Evolutionary conservation across 2,797 vertebrate species (phyloP), one percentile per base, ranked within the genome.

Genomic region (Sebastes iracundus): DNA sequence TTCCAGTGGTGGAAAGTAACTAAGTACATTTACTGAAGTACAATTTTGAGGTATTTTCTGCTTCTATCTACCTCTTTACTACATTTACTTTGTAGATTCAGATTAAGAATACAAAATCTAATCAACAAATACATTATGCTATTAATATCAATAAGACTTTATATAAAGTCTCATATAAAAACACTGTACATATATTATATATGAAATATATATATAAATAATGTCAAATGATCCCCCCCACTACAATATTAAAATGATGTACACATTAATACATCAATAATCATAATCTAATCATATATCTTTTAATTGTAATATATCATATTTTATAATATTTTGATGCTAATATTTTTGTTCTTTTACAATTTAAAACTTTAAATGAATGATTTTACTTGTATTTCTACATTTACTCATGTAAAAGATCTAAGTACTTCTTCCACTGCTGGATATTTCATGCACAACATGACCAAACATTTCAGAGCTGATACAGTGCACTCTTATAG

Each of bases 301-400:
- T 46, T 46, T 49, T 49, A 49, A 42, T 42, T 0, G 38, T 49
- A 49, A 0, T 49, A 49, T 4, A 49, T 42, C 0, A 49, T 49
- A 49, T 20, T 18, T 49, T 49, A 7, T 18, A 0, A 49, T 46
- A 46, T 46, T 46, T 46, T 46, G 42, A 46, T 53, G 49, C 20
- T 53, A 53, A 53, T 53, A 53, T 0, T 42, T 42, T 16, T 42
- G 38, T 42, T 42, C 20, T 53, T 53, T 46, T 46, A 46, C 42
- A 46, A 46, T 46, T 46, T 0, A 35, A 35, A 18, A 46, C 0
- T 53, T 53, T n/a, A 53, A 53, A n/a, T 53, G 20, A 20, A n/a
- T 22, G 49, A 0, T 53, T 53, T 53, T 53, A 53, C 52, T 53
- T 22, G 52, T 53, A 53, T 53, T 22, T 22, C 0, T 22, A 53